Base-by-base conservation (phyloP, 2,888 invertebrate species). In the Rhodophaea formosa region DNA sequence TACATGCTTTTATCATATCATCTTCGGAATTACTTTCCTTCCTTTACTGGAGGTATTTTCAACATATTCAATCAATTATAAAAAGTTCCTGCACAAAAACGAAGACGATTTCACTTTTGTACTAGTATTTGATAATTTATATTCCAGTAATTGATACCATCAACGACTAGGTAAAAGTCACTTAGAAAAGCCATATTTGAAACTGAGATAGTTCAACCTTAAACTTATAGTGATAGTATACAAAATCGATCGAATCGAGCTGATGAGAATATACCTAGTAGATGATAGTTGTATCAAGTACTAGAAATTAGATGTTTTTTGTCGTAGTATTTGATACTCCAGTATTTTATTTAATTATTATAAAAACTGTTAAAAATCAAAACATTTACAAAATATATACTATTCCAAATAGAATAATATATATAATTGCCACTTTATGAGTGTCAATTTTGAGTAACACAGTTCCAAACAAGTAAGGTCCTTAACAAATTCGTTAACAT, bases 151-250 rank as follows among this genome's bases (percentile, higher is more conserved):
- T 23, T 23, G 23, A 23, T 23, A 23, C 23, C 2, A 23, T 5
- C 5, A 23, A 23, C 23, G 2, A 23, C 23, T 23, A 23, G 23
- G 23, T 23, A 23, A 5, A 23, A 23, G 2, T 3, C 23, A 3
- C 56, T 23, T 35, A 54, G 49, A 60, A 62, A 58, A 58, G 46
- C 39, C 16, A 16, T 44, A 44, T 44, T 44, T 44, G 15, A 43
- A 43, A 43, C 43, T 43, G 14, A 14, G 43, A 43, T 43, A 43
- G 43, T 14, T 43, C n/a, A 43, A 43, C 43, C 43, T 43, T 43
- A 43, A 43, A 8, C n/a, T 43, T 43, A 43, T 43, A 14, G 15
- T 43, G 5, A 14, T 43, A 43, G 2, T 2, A 43, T 43, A 43
- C 2, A 43, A 43, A 43, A 43, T 43, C 43, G 43, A 43, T 43